Evolutionary conservation across 2,797 vertebrate genomes (phyloP).

Genomic region (Echiichthys vipera): DNA sequence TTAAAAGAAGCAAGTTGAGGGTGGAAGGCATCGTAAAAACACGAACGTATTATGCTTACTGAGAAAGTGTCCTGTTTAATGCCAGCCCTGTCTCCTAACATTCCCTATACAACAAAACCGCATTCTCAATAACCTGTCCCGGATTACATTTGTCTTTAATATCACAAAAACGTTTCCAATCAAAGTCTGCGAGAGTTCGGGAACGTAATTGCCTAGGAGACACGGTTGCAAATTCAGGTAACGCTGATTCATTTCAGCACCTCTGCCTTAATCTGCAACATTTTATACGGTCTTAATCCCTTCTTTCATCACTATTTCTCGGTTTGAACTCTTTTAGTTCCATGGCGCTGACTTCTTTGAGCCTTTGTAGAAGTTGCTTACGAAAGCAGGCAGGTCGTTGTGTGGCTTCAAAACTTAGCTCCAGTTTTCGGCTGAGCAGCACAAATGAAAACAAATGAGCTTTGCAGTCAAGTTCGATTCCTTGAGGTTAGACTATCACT

Average conservation of each 20-base stretch:
- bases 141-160: no score
- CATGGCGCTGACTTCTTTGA: conserved; percentile 39
- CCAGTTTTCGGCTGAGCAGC: conserved; percentile 67
- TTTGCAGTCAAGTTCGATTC: conserved; percentile 55
- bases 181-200: no score
- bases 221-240: conserved; percentile 16
- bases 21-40: conserved; percentile 39
- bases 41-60: conserved; percentile 26
- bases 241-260: conserved; percentile 38
- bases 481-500: conserved; percentile 62
- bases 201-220: no score
- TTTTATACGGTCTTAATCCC: conserved; percentile 17
- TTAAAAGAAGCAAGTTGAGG: conserved; percentile 44
- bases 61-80: conserved; percentile 22
- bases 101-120: no score
- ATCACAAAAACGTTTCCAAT: no score
- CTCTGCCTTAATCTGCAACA: conserved; percentile 14
- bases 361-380: conserved; percentile 72
- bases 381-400: conserved; percentile 53
- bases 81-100: conserved; percentile 8
- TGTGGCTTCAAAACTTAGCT: conserved; percentile 65
- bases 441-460: conserved; percentile 77
- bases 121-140: no score
- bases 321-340: conserved; percentile 41
- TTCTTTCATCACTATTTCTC: conserved; percentile 37